Base-by-base conservation (phyloP, 2,888 invertebrate genomes). In the Cantharis flavilabris region DNA sequence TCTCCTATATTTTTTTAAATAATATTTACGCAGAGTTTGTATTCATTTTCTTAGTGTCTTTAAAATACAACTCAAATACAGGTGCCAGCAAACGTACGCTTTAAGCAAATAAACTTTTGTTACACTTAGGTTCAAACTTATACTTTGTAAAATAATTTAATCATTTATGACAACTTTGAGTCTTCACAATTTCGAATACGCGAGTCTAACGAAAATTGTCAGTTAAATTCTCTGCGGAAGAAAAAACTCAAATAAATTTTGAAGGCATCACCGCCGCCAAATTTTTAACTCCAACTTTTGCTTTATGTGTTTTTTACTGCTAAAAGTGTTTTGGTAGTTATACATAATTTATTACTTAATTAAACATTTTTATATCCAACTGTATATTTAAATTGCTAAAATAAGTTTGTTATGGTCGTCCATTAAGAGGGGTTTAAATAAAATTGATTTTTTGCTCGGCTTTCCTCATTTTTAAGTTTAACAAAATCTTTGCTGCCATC, bases 1-100 rank as follows among this genome's bases (percentile, higher is more conserved):
- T 74, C 71, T 70, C 62, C 49, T 72, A 69, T 9, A 26, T 28
- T 70, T 75, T 77, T 62, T 75, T 75, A 75, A 77, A 77, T 72
- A 75, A 73, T 76, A 23, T 20, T 71, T 64, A 70, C 70, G 20
- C 67, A 20, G 49, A 14, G 69, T 63, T 62, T 30, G 73, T 33
- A 73, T 73, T 69, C 65, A 20, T 65, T 70, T 23, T 70, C 30
- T 3, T 67, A 14, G 65, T 67, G 23, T 67, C 26, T 67, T 67
- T 23, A 67, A 23, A 67, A 23, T 20, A 23, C n/a, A n/a, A 23
- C 65, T 20, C 26, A 64, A 64, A 64, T 64, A 20, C 64, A 20
- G 16, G 64, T 20, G 64, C 20, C 64, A 20, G 64, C 20, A 20
- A 20, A 64, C 64, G 18, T 64, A 67, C 65, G 16, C 65, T 9